Conservation (phyloP, 2,888 invertebrate genomes). For the Eudemis profundana region DNA sequence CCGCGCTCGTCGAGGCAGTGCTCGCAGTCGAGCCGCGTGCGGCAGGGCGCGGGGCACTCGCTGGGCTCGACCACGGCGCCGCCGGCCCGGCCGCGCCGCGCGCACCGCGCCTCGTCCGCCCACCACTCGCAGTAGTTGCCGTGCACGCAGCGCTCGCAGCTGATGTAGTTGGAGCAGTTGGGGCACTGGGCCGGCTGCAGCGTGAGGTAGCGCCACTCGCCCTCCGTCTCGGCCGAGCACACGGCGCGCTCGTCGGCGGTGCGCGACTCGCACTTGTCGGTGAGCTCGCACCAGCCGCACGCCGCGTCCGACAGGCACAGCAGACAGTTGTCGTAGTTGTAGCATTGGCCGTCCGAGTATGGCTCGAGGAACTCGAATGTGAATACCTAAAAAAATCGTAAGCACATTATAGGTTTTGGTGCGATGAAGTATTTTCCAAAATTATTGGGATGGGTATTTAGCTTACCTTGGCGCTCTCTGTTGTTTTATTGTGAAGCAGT, state of each 20-base stretch:
- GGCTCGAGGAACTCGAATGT: constrained; percentile 96
- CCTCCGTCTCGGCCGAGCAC: constrained; percentile 75
- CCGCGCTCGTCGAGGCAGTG: constrained; percentile 94
- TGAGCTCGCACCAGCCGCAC: constrained; percentile 96
- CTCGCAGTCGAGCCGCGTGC: constrained; percentile 90
- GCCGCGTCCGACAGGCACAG: constrained; percentile 94
- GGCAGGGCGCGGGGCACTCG: constrained; percentile 93
- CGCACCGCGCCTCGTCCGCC: constrained; percentile 94
- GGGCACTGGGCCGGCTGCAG: constrained; percentile 93
- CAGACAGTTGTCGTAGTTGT: constrained; percentile 92
- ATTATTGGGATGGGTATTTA: neutral
- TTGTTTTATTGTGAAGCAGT: constrained; percentile 89
- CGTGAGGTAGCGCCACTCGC: constrained; percentile 92
- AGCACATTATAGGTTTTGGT: neutral
- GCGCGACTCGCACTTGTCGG: constrained; percentile 89
- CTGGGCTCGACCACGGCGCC: constrained; percentile 87
- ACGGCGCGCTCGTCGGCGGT: constrained; percentile 87
- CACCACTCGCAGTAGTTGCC: constrained; percentile 95
- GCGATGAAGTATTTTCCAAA: neutral
- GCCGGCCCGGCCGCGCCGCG: constrained; percentile 89
- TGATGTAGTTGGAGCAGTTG: constrained; percentile 95
- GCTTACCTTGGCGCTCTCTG: constrained; percentile 89
- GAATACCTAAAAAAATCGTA: constrained; percentile 84
- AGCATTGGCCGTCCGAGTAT: constrained; percentile 92
- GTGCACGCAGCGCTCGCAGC: constrained; percentile 94